Base-by-base conservation (phyloP, 2,888 invertebrate species). In the Cryptus armator region DNA sequence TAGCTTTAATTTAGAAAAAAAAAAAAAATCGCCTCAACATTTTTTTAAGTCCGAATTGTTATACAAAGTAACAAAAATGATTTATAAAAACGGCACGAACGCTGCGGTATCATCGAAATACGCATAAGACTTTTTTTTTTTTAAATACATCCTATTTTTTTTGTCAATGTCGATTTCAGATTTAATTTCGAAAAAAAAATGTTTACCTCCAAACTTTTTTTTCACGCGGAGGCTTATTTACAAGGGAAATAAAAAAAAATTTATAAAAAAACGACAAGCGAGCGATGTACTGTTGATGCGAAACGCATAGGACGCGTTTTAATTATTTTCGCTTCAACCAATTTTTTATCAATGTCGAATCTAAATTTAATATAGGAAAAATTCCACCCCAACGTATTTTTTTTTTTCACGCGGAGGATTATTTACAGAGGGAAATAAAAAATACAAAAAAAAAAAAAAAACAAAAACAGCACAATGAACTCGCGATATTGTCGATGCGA, bases 401-500 rank as follows among this genome's bases (percentile, higher is more conserved):
- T 59, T 3, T 19, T 59, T 59, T 59, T 24, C 12, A 10, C 59
- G 9, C 59, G 19, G 12, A 59, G 59, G 4, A 59, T 59, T 24
- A 59, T 59, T 59, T 59, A 59, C 59, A 59, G 1, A 14, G 29
- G 14, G 24, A 19, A 24, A 19, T 24, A 56, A 46, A 56, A 24
- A 12, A 24, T 24, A 64, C 32, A n/a, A n/a, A n/a, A 1, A 19
- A 59, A 19, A 12, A 59, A 48, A 59, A 24, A 12, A 12, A 12
- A 64, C 32, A 16, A 2, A 37, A 37, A 37, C 32, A 64, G 44
- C 46, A 64, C 46, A 75, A 51, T 66, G 48, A 46, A 64, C 62
- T 74, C 5, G 48, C 74, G 29, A 51, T 64, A 75, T 64, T 24
- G 37, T 51, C 24, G 51, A 75, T 66, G 48, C 64, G 51, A 66